A percentile compares a stretch with the other conserved stretches of the same genome.
phyloP scores from a whole-genome alignment of 2,888 invertebrate genomes.

The Cyclophora punctaria region DNA sequence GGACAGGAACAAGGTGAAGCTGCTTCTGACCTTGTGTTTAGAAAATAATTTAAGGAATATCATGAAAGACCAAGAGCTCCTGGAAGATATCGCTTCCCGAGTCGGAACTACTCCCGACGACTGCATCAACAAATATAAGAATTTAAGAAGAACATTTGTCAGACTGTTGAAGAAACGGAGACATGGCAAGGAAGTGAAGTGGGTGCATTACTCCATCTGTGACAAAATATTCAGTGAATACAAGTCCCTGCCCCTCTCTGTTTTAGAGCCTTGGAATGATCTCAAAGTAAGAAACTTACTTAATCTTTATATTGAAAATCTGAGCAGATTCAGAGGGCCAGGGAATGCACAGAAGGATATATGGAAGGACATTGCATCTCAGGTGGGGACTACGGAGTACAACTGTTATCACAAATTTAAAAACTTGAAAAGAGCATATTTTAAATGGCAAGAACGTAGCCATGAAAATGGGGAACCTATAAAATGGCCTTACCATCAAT shows the following conservation, averaged over 20 bases:
- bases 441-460: constrained; percentile 49
- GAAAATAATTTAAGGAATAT: constrained; percentile 40
- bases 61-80: constrained; percentile 40
- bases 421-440: constrained; percentile 58
- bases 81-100: constrained; percentile 46
- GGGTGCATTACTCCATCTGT: constrained; percentile 56
- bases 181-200: constrained; percentile 57
- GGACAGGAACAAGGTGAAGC: constrained; percentile 54
- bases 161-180: constrained; percentile 58
- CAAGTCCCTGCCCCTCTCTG: constrained; percentile 39
- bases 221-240: constrained; percentile 61
- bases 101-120: constrained; percentile 48
- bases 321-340: constrained; percentile 43
- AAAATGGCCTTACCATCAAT: constrained; percentile 59
- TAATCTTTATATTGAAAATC: constrained; percentile 53
- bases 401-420: constrained; percentile 66
- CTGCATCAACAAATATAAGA: constrained; percentile 56
- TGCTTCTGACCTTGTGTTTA: constrained; percentile 48
- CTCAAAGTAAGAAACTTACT: constrained; percentile 48
- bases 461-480: constrained; percentile 45
- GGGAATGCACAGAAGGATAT: constrained; percentile 54
- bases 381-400: constrained; percentile 52
- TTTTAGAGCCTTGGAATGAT: constrained; percentile 59
- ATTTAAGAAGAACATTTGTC: constrained; percentile 54
- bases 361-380: constrained; percentile 59